Conservation (phyloP, 2,797 vertebrate genomes). For the Sciurus carolinensis region DNA sequence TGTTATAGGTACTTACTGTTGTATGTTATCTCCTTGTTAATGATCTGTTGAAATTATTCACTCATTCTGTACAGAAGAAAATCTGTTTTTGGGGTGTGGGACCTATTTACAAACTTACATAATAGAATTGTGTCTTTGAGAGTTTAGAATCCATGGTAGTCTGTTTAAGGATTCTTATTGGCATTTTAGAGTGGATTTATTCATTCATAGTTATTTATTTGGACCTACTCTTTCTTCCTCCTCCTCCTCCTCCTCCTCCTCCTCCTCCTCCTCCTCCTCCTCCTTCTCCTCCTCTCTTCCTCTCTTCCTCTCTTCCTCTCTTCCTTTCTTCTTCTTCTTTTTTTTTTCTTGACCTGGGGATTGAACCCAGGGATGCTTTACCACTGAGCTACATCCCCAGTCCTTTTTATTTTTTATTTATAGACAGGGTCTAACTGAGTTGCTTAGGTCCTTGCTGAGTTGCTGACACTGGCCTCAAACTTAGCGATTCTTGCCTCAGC, state of each 20-base stretch:
- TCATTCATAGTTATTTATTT: slow-evolving; percentile 59
- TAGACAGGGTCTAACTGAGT: too few species aligned
- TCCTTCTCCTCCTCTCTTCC: not conserved
- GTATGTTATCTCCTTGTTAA: slow-evolving; percentile 3
- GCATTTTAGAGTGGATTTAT: slow-evolving; percentile 58
- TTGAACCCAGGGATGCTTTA: too few species aligned
- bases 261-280: too few species aligned
- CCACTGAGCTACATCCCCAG: too few species aligned
- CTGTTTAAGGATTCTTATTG: slow-evolving; percentile 57
- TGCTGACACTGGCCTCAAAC: too few species aligned
- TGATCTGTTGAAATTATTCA: slow-evolving; percentile 65
- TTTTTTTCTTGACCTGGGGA: too few species aligned
- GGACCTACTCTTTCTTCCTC: slow-evolving; percentile 6
- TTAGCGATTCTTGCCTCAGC: too few species aligned
- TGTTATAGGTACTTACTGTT: slow-evolving; percentile 44
- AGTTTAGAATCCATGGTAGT: slow-evolving; percentile 36
- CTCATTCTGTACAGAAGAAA: slow-evolving; percentile 61
- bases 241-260: too few species aligned
- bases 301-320: too few species aligned
- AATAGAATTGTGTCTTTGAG: slow-evolving; percentile 37
- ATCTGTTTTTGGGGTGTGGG: slow-evolving; percentile 30
- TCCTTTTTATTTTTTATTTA: too few species aligned
- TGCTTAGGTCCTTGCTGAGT: too few species aligned
- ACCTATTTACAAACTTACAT: slow-evolving; percentile 41
- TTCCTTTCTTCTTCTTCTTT: too few species aligned